Percentiles rank a stretch among this genome's conserved stretches.
Conservation (phyloP, 2,797 vertebrate species). For the Pyrocephalus nanus region DNA sequence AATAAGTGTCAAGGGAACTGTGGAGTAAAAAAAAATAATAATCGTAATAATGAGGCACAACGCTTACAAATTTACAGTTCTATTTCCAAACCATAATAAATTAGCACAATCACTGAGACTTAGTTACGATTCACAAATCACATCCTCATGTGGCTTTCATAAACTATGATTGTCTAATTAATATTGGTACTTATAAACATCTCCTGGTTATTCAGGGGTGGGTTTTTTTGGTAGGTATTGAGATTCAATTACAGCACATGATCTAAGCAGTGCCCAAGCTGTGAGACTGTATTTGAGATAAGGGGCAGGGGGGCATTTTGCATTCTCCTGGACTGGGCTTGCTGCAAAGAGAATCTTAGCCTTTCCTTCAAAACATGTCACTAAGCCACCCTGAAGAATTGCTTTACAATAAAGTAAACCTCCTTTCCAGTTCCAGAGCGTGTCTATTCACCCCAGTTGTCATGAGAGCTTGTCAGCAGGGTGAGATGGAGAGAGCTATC, state of each 20-base stretch:
- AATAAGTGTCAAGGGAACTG: slow-evolving; percentile 17
- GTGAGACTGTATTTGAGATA: neutral
- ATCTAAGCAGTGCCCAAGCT: neutral
- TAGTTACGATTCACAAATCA: slow-evolving; percentile 66
- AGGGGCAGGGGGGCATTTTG: neutral
- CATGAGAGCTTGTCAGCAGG: slow-evolving; percentile 17
- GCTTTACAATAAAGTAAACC: neutral
- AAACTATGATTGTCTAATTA: slow-evolving; percentile 69
- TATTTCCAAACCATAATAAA: slow-evolving; percentile 49
- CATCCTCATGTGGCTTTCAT: slow-evolving; percentile 54
- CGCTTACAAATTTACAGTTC: slow-evolving; percentile 43
- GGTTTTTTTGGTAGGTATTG: slow-evolving; percentile 37
- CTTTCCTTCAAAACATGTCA: neutral
- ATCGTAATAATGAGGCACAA: slow-evolving; percentile 21
- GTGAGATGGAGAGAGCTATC: slow-evolving; percentile 42
- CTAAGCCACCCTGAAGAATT: slow-evolving; percentile 25
- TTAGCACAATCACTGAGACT: slow-evolving; percentile 45
- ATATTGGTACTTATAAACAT: slow-evolving; percentile 62
- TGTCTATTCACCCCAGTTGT: neutral
- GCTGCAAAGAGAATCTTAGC: neutral
- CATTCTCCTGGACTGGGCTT: neutral
- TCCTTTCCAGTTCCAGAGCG: neutral
- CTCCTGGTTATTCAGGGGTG: slow-evolving; percentile 43
- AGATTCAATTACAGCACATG: slow-evolving; percentile 62
- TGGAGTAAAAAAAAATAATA: slow-evolving; percentile 21